Conservation (phyloP, 2,113 vertebrate species). For the Pampusana beccarii region DNA sequence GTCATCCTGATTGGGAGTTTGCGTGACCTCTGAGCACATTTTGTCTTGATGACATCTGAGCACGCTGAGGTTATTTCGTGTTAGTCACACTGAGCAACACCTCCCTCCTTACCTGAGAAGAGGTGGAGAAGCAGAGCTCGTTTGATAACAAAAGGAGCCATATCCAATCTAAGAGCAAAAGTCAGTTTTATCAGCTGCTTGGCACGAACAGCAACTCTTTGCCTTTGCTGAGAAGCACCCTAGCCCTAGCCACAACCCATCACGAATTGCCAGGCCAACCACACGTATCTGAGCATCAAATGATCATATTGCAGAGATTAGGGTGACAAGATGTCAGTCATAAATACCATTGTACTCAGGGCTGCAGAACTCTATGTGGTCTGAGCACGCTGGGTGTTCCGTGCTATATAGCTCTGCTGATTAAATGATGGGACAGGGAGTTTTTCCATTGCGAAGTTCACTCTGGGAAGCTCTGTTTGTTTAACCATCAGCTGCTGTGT, state of each 20-base stretch:
- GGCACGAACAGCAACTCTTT: background rate
- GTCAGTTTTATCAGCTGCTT: background rate
- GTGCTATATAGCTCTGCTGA: background rate
- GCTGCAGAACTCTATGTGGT: background rate
- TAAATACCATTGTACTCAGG: background rate
- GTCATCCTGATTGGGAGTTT: background rate
- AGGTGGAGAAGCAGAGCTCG: background rate
- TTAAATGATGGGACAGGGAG: background rate
- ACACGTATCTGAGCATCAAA: background rate
- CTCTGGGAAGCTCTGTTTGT: background rate
- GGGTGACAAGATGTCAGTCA: background rate
- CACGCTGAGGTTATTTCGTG: background rate
- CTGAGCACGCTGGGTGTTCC: background rate
- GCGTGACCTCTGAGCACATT: background rate
- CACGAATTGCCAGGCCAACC: background rate
- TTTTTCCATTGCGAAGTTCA: background rate
- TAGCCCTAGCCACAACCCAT: too few relatives aligned
- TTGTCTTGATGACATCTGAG: background rate
- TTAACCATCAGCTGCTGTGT: background rate
- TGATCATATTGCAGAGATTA: background rate
- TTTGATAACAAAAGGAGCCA: background rate
- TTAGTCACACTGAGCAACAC: background rate
- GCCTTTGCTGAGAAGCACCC: background rate
- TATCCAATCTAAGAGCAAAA: background rate
- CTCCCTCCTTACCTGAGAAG: background rate